These are phyloP conservation scores for Apis laboriosa DNA, from an alignment of 1,140 invertebrate genomes.

Conservation along the genomic window DNA sequence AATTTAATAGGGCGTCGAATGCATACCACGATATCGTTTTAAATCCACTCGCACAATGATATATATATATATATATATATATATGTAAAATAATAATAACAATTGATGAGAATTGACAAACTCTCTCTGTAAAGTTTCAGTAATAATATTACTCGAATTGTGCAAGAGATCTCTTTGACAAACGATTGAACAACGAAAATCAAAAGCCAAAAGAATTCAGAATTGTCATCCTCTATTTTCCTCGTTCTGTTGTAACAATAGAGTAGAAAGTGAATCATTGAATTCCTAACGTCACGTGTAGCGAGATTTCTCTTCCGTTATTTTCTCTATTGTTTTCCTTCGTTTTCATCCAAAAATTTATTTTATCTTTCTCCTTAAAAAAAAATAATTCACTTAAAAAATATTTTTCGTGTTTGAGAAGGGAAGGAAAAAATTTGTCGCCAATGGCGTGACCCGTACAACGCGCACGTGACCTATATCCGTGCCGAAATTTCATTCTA, in stretches of 20 bases:
- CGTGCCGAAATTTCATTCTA: slow-evolving; percentile 59
- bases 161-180: not conserved
- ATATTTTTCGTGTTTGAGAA: not conserved
- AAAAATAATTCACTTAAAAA: not conserved
- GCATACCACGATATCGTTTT: too few relatives aligned
- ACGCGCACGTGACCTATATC: slow-evolving; percentile 61
- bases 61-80: not conserved
- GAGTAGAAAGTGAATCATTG: not conserved
- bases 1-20: not conserved
- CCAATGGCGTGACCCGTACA: slow-evolving; percentile 20
- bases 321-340: not conserved
- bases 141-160: too few relatives aligned
- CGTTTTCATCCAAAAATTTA: not conserved
- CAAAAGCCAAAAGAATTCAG: not conserved
- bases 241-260: not conserved
- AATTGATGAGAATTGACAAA: too few relatives aligned
- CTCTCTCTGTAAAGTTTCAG: too few relatives aligned
- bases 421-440: not conserved
- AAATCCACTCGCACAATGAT: not conserved
- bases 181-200: not conserved
- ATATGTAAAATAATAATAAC: too few relatives aligned
- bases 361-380: too few relatives aligned
- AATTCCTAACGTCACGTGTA: not conserved
- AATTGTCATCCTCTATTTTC: slow-evolving; percentile 2
- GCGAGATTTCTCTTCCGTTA: not conserved